A percentile compares a stretch with the other conserved stretches of the same genome.
These are phyloP conservation scores for Engraulis encrasicolus DNA, from an alignment of 2,113 vertebrate species.

Conservation along the genomic window DNA sequence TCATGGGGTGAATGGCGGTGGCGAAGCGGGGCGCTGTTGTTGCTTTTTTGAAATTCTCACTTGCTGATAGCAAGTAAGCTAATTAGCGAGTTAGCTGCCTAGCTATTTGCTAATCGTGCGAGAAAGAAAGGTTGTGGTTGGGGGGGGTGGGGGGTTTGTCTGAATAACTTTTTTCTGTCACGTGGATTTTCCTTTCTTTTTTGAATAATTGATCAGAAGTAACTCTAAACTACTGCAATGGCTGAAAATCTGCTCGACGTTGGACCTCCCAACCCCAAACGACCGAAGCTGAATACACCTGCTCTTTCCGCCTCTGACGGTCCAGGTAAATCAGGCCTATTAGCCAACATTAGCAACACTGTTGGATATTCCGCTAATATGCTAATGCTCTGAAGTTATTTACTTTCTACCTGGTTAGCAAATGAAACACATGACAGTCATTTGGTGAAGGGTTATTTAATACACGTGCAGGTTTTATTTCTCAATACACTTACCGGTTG, in stretches of 20 bases:
- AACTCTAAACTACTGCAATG: constrained; percentile 71
- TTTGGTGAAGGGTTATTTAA: not conserved
- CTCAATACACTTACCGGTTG: not conserved
- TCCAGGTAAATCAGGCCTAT: constrained; percentile 84
- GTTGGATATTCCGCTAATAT: not conserved
- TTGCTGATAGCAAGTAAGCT: constrained; percentile 64
- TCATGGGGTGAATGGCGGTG: constrained; percentile 85
- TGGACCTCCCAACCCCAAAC: constrained; percentile 92
- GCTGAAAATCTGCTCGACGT: constrained; percentile 94
- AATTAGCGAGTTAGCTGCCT: constrained; percentile 70
- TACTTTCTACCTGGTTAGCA: not conserved
- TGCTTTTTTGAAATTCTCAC: constrained; percentile 79
- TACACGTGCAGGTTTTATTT: not conserved
- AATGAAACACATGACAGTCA: not conserved
- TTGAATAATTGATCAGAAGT: constrained; percentile 25
- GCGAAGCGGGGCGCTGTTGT: constrained; percentile 89
- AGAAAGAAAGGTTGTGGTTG: constrained; percentile 48
- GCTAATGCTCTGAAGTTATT: not conserved
- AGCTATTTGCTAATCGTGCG: constrained; percentile 65
- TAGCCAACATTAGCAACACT: not conserved
- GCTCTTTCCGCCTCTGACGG: constrained; percentile 89
- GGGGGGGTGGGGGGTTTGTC: constrained; percentile 26
- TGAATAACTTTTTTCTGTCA: constrained; percentile 38
- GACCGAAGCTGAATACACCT: constrained; percentile 93
- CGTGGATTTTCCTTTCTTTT: constrained; percentile 33